Evolutionary conservation across 2,888 invertebrate species (phyloP), one percentile per base, ranked within the genome.

Genomic region (Hirtodrosophila alboralis): DNA sequence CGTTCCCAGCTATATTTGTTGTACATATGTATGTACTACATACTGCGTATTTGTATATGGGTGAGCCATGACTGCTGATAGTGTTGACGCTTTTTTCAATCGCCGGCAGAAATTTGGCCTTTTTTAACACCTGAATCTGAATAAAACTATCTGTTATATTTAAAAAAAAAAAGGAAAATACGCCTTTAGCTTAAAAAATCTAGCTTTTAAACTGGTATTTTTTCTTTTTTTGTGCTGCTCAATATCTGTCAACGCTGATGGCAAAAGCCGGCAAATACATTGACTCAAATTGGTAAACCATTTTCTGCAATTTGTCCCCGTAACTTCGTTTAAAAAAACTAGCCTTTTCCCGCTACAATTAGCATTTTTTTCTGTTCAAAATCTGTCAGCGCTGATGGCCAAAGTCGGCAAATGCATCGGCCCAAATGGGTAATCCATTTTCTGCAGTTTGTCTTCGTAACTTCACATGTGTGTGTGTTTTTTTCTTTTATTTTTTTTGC

Each of bases 401-500:
- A 45, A 43, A 48, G 33, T 37, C 47, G 63, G 61, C 61, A 47
- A 43, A 45, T 43, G 57, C 44, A 57, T 57, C 52, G 73, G 67
- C 78, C 77, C 71, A 79, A 84, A 79, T 79, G 79, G 77, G 79
- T 79, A 79, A 80, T 80, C 80, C 76, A 83, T 83, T 78, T 80
- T 67, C 62, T 38, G 57, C 37, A 36, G 47, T 43, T 36, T 54
- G 30, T 44, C 26, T 38, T 28, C 26, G 27, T 31, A 33, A 21
- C 23, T 30, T 16, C 37, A 21, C 63, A n/a, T 52, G 8, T 47
- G 10, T 40, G 33, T 56, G 7, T 56, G 28, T 37, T 40, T 45
- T 12, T 47, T 26, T 33, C 5, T 37, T 21, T 14, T 43, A n/a
- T 14, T 36, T 40, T 38, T 61, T 53, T 79, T 80, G 81, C 77